Evolutionary conservation across 2,888 invertebrate species (phyloP), one percentile per base, ranked within the genome.

Genomic region (Dolichopus griseipennis): DNA sequence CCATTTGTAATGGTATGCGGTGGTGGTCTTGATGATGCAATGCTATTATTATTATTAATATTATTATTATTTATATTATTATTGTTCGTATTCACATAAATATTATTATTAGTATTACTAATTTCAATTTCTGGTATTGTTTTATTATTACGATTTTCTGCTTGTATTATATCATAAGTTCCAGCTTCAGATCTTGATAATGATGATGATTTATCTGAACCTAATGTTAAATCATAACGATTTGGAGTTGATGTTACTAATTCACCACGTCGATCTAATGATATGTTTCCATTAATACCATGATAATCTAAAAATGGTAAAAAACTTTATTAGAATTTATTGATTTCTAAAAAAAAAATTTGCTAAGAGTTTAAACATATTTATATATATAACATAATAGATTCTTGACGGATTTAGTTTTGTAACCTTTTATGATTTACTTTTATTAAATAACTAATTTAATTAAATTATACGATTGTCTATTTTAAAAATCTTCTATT

Each of bases 261-360:
- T 68, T 80, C 81, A 37, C 79, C 77, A 20, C 80, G 77, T n/a
- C 81, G 76, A 75, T 81, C 81, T 70, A 81, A 72, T 8, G 81
- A 81, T 75, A 81, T 79, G 41, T 81, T 81, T 65, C 81, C 81
- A 74, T 81, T 81, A 71, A 81, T 81, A 67, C 81, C 81, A 72
- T 81, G 78, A 71, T 81, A 81, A 33, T 80, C 81, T 81, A 21
- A 37, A 70, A 70, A 67, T 62, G 18, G 8, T 61, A 65, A n/a
- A n/a, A n/a, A n/a, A n/a, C n/a, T n/a, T n/a, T n/a, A n/a, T n/a
- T n/a, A n/a, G n/a, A n/a, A n/a, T n/a, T n/a, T n/a, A n/a, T n/a
- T n/a, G n/a, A n/a, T n/a, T n/a, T n/a, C n/a, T n/a, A n/a, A n/a
- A n/a, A n/a, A n/a, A n/a, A n/a, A n/a, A n/a, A n/a, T n/a, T n/a